Conservation (phyloP, 1,140 invertebrate genomes). For the Drosophila parabipectinata region DNA sequence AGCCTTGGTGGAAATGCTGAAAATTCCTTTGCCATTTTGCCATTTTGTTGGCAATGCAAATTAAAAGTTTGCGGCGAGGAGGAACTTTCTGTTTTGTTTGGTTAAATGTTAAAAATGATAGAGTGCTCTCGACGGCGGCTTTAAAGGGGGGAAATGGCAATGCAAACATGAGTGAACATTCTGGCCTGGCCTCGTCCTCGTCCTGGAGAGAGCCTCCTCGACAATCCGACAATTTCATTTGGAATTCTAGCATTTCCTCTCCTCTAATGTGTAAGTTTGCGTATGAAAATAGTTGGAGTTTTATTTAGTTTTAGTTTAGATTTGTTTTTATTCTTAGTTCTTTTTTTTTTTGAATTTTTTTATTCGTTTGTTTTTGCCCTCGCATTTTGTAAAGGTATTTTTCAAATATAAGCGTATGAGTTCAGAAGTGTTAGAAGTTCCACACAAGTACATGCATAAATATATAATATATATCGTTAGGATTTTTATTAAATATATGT, state of each 20-base stretch:
- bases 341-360: constrained; percentile 2
- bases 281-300: constrained; percentile 64
- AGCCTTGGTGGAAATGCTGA: constrained; percentile 16
- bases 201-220: background rate
- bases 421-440: constrained; percentile 55
- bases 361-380: constrained; percentile 8
- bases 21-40: constrained; percentile 8
- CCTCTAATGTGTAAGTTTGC: constrained; percentile 54
- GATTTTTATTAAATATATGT: constrained; percentile 33
- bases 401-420: constrained; percentile 60
- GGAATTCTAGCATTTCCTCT: constrained; percentile 22
- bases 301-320: constrained; percentile 14
- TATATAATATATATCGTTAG: constrained; percentile 35
- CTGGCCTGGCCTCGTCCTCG: constrained; percentile 10
- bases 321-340: constrained; percentile 13
- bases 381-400: constrained; percentile 46
- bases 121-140: constrained; percentile 60
- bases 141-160: constrained; percentile 2
- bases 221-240: constrained; percentile 25
- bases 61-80: constrained; percentile 55
- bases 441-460: constrained; percentile 31
- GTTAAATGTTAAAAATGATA: constrained; percentile 64
- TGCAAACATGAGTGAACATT: constrained; percentile 49
- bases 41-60: constrained; percentile 50
- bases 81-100: constrained; percentile 55